Conservation (phyloP, 2,888 invertebrate species). For the Agrypnus murinus region DNA sequence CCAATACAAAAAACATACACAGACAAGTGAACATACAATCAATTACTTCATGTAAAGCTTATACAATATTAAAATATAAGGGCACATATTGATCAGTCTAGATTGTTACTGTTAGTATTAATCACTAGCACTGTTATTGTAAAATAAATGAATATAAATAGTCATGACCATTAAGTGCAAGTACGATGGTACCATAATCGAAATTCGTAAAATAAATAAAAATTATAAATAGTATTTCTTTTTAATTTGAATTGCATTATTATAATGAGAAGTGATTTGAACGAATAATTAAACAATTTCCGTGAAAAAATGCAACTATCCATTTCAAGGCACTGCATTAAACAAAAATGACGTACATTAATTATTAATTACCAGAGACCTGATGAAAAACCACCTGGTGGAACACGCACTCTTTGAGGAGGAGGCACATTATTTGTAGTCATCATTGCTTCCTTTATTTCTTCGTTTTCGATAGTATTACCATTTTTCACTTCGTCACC, state of each 20-base stretch:
- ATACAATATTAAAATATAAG: not conserved
- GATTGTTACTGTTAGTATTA: not conserved
- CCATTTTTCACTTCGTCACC: not conserved
- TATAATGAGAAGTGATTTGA: too few relatives aligned
- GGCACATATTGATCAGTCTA: slow-evolving; percentile 4
- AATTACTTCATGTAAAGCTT: not conserved
- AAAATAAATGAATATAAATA: too few relatives aligned
- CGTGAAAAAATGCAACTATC: not conserved
- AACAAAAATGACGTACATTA: not conserved
- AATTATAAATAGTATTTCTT: too few relatives aligned
- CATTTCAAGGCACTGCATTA: slow-evolving; percentile 18
- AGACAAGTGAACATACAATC: not conserved
- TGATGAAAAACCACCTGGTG: slow-evolving; percentile 65
- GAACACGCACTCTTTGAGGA: slow-evolving; percentile 59
- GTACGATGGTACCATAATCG: too few relatives aligned
- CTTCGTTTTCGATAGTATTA: slow-evolving; percentile 11
- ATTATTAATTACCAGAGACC: slow-evolving; percentile 63
- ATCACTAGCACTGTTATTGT: not conserved
- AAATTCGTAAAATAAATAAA: slow-evolving; percentile 11
- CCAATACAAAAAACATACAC: slow-evolving; percentile 10
- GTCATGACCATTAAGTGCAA: too few relatives aligned
- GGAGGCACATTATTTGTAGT: slow-evolving; percentile 2
- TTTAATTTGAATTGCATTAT: too few relatives aligned
- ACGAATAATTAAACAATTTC: too few relatives aligned
- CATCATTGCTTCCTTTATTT: slow-evolving; percentile 31